phyloP scores from a whole-genome alignment of 2,797 vertebrate genomes.

The Phoxinus dragarum region DNA sequence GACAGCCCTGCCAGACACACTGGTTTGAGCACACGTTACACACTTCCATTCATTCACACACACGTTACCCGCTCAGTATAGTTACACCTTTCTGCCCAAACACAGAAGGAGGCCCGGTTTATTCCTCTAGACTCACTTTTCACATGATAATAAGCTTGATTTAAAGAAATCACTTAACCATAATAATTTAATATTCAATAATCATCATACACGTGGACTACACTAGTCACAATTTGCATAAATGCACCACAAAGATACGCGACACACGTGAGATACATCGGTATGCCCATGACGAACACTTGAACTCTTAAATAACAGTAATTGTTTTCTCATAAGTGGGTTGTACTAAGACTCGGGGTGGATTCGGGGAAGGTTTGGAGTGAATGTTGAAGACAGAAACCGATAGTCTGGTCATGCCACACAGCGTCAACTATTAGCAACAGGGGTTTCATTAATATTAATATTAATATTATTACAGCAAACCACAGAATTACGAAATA shows the following conservation, averaged over 20 bases:
- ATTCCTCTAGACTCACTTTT: conserved; percentile 20
- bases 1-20: conserved; percentile 63
- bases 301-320: conserved; percentile 69
- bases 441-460: neutral
- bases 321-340: conserved; percentile 43
- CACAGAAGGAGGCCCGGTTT: conserved; percentile 36
- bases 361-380: conserved; percentile 26
- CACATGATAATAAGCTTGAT: conserved; percentile 54
- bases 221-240: conserved; percentile 69
- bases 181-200: conserved; percentile 76
- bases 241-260: conserved; percentile 78
- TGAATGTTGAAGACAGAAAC: conserved; percentile 30
- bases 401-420: conserved; percentile 54
- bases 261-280: conserved; percentile 62
- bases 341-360: conserved; percentile 62
- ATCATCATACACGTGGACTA: conserved; percentile 72
- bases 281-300: conserved; percentile 71
- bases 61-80: conserved; percentile 59
- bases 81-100: conserved; percentile 58
- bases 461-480: conserved; percentile 62
- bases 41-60: conserved; percentile 41
- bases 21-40: conserved; percentile 57
- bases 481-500: conserved; percentile 53
- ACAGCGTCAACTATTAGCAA: conserved; percentile 51
- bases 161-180: conserved; percentile 66